phyloP scores from a whole-genome alignment of 2,113 vertebrate species.

The Hippocampus zosterae region DNA sequence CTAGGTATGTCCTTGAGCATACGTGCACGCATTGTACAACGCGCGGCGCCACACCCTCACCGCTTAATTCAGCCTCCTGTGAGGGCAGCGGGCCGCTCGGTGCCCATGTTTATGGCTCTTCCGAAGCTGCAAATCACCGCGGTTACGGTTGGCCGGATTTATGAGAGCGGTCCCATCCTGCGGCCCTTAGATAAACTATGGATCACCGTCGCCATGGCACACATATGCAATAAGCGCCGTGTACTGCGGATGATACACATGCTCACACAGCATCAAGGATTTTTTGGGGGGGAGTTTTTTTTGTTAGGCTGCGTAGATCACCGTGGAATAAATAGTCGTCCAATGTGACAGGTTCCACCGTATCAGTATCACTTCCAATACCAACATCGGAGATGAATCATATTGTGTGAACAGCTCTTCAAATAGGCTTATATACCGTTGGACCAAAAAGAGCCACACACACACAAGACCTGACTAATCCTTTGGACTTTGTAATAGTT shows the following conservation, averaged over 20 bases:
- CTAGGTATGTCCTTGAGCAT: conserved; percentile 58
- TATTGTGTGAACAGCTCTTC: background rate
- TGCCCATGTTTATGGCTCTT: conserved; percentile 68
- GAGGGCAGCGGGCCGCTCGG: conserved; percentile 46
- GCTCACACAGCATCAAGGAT: conserved; percentile 17
- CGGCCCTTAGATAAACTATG: conserved; percentile 52
- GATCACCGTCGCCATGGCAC: conserved; percentile 28
- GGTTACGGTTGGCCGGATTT: conserved; percentile 62
- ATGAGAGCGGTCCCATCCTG: conserved; percentile 46
- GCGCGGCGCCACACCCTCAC: conserved; percentile 40
- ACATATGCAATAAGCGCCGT: conserved; percentile 9
- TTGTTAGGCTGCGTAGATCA: conserved; percentile 13
- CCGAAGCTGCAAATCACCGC: conserved; percentile 67
- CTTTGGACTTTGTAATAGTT: too few relatives aligned
- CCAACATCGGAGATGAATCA: background rate
- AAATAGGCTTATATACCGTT: background rate
- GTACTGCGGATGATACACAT: conserved; percentile 17
- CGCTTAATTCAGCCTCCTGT: conserved; percentile 58
- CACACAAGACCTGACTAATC: background rate
- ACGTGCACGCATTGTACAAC: conserved; percentile 24
- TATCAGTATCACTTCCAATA: background rate
- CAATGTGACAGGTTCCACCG: conserved; percentile 3
- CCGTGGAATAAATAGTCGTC: conserved; percentile 14
- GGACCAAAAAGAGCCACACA: background rate
- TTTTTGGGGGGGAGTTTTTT: background rate